Percentiles rank a stretch among this genome's conserved stretches.
Conservation (phyloP, 2,797 vertebrate species). For the Cryptoprocta ferox region DNA sequence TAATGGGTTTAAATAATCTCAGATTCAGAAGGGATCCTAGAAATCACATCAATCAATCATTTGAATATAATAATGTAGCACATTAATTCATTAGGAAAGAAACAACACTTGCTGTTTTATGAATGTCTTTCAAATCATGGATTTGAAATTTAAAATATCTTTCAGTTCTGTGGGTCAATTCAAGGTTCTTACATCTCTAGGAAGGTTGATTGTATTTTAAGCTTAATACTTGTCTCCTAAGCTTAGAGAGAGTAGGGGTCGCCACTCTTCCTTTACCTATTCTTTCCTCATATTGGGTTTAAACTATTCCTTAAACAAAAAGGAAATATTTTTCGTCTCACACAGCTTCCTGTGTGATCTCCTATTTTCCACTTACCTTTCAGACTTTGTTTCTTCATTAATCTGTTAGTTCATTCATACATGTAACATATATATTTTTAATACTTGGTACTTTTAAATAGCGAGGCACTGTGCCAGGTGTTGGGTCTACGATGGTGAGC, state of each 20-base stretch:
- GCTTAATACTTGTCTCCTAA: not conserved
- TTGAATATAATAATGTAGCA: not conserved
- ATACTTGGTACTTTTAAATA: not conserved
- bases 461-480: not conserved
- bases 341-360: not conserved
- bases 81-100: not conserved
- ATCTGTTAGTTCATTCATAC: constrained; percentile 9
- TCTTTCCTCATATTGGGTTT: not conserved
- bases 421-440: not conserved
- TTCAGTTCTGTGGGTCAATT: not conserved
- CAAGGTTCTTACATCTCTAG: not conserved
- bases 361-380: not conserved
- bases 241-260: not conserved
- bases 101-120: not conserved
- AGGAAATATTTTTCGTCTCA: not conserved
- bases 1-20: constrained; percentile 20
- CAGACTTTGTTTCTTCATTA: not conserved
- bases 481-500: not conserved
- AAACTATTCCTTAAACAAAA: not conserved
- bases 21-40: constrained; percentile 20
- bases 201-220: not conserved
- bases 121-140: constrained; percentile 12
- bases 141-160: constrained; percentile 33
- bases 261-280: not conserved
- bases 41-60: not conserved